These are phyloP conservation scores for Danio tinwini DNA, from an alignment of 2,797 vertebrate species.

Conservation along the genomic window DNA sequence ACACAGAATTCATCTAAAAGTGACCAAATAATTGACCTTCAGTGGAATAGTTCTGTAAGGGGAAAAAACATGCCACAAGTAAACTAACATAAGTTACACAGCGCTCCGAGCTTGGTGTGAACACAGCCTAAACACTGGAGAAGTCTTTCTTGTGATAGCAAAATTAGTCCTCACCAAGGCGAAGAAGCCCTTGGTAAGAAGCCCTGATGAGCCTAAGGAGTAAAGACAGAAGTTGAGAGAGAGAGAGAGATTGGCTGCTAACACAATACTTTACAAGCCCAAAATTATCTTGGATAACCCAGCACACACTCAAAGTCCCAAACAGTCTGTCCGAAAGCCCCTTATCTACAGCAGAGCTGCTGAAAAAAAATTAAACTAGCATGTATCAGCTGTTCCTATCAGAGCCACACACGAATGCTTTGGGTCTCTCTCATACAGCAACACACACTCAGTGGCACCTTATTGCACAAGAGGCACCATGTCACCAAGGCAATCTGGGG, in stretches of 20 bases:
- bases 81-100: too few species aligned
- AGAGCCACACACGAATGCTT: conserved; percentile 13
- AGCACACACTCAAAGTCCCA: not conserved
- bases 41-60: too few species aligned
- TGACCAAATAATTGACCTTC: too few species aligned
- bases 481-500: conserved; percentile 17
- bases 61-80: too few species aligned
- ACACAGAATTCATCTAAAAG: too few species aligned
- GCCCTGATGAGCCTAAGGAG: not conserved
- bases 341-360: conserved; percentile 19
- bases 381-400: conserved; percentile 30
- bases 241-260: not conserved
- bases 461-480: conserved; percentile 29
- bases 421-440: not conserved
- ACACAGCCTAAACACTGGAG: too few species aligned
- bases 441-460: conserved; percentile 30
- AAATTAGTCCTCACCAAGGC: not conserved
- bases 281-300: conserved; percentile 13
- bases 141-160: not conserved
- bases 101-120: too few species aligned
- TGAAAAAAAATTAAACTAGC: not conserved
- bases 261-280: not conserved
- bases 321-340: not conserved
- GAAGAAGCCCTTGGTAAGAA: not conserved
- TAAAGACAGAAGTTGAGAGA: not conserved